Evolutionary conservation across 2,113 vertebrate species (phyloP).

Genomic region (Sporophila hypoxantha): DNA sequence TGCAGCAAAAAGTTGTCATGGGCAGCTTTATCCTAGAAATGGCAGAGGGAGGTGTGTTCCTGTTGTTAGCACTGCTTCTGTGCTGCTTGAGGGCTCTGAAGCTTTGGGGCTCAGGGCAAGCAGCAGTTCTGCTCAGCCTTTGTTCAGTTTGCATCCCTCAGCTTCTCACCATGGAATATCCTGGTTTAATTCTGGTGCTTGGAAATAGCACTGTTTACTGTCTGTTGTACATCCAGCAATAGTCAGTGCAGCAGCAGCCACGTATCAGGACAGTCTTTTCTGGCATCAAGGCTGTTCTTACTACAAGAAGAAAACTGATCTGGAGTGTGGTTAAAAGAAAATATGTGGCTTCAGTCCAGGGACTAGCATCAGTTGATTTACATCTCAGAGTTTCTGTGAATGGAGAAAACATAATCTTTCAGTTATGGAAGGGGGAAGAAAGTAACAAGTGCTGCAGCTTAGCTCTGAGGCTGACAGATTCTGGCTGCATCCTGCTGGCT

Average conservation of each 20-base stretch:
- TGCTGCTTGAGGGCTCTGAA: background rate
- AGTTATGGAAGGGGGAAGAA: background rate
- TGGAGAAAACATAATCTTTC: background rate
- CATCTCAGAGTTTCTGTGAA: background rate
- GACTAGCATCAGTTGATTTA: background rate
- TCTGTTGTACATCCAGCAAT: background rate
- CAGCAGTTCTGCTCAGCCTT: background rate
- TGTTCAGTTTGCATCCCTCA: background rate
- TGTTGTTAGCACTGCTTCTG: background rate
- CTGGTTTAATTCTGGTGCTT: background rate
- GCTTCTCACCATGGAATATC: background rate
- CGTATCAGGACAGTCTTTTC: background rate
- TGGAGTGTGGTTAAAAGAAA: background rate
- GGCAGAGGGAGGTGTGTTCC: background rate
- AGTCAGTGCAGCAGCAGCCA: background rate
- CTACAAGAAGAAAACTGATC: background rate
- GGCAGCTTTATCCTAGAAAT: background rate
- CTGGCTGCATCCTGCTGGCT: constrained; percentile 10
- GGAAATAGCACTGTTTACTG: background rate
- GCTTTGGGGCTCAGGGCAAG: background rate
- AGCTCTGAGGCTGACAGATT: background rate
- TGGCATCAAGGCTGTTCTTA: background rate
- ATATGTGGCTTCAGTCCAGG: background rate
- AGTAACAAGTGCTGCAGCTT: background rate
- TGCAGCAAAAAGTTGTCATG: background rate